Evolutionary conservation across 2,888 invertebrate genomes (phyloP), one percentile per base, ranked within the genome.

Genomic region (Celastrina argiolus): DNA sequence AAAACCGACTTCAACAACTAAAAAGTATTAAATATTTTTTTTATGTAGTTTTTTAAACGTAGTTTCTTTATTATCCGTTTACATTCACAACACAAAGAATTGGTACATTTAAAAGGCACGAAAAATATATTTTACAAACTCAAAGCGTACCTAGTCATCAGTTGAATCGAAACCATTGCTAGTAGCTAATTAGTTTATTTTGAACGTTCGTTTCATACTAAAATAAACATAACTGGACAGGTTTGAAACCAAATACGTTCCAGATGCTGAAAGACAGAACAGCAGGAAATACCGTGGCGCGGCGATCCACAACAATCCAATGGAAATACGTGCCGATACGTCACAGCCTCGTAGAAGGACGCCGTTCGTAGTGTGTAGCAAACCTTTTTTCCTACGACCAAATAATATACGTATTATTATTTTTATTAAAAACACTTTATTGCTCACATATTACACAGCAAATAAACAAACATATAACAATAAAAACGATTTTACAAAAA

Each of bases 221-320:
- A 61, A 66, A 59, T 28, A 34, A 42, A 59, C 22, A 66, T 22
- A 51, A 56, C 34, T 45, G 51, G 56, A 64, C 42, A 45, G 34
- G 56, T 51, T 58, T 56, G 34, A 67, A 64, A 64, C 64, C 16
- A 58, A 79, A 85, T 78, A 75, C 72, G 70, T 79, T 80, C 74
- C 85, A 83, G 81, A 81, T 67, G 70, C 76, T 65, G 56, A 69
- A 68, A 67, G 69, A 75, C 74, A 75, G 77, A 78, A 77, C 81
- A 80, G 76, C 86, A 84, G 85, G 85, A 89, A 87, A 88, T 88
- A 84, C 87, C 87, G 88, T 86, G 86, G 71, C 70, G 77, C 75
- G 78, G 75, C 80, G 81, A 82, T 82, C 81, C 83, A 82, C 77
- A 83, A 85, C 84, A 85, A 85, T 82, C 79, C 78, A 79, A 79